These are phyloP conservation scores for Sesia bembeciformis DNA, from an alignment of 2,888 invertebrate genomes.

Conservation along the genomic window DNA sequence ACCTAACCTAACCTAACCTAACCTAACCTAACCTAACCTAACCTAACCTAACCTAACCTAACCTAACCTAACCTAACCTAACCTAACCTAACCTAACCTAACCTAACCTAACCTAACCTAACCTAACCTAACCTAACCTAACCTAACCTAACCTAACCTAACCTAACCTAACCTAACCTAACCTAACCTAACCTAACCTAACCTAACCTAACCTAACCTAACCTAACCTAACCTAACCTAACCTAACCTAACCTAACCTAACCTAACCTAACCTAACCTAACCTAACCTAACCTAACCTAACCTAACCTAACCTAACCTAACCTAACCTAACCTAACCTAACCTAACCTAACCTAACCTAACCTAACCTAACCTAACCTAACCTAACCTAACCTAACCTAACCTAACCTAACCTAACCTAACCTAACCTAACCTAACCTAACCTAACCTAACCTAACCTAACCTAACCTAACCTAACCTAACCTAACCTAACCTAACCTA, in stretches of 20 bases:
- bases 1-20: neutral
- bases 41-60: neutral
- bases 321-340: constrained; percentile 6
- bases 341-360: constrained; percentile 5
- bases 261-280: neutral
- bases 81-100: neutral
- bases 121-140: neutral
- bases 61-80: neutral
- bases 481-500: constrained; percentile 3
- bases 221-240: neutral
- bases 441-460: constrained; percentile 3
- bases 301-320: constrained; percentile 5
- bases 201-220: neutral
- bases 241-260: neutral
- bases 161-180: neutral
- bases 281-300: constrained; percentile 1
- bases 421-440: constrained; percentile 3
- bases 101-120: neutral
- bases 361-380: constrained; percentile 4
- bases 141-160: neutral
- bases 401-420: constrained; percentile 3
- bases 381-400: constrained; percentile 4
- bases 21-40: neutral
- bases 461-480: constrained; percentile 3
- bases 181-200: neutral